Evolutionary conservation across 2,113 vertebrate species (phyloP).

Genomic region (Taurulus bubalis): DNA sequence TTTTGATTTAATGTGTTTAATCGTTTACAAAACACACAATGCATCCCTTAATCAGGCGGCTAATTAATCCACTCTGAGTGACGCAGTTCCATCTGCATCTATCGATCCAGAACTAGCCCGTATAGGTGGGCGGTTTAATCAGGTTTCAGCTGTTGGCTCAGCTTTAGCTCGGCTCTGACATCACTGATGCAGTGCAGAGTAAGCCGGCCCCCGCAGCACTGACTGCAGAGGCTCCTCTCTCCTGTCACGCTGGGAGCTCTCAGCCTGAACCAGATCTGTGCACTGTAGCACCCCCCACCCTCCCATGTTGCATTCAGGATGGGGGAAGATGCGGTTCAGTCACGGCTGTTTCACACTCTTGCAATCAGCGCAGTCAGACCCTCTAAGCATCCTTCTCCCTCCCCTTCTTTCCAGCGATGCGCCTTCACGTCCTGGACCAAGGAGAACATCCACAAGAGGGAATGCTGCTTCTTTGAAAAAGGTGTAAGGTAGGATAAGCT

Average conservation of each 20-base stretch:
- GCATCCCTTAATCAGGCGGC: not conserved
- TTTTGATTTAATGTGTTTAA: not conserved
- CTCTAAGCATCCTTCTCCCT: constrained; percentile 43
- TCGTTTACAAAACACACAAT: not conserved
- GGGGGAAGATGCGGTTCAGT: constrained; percentile 38
- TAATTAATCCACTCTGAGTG: not conserved
- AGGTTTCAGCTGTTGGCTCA: constrained; percentile 23
- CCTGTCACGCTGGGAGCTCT: constrained; percentile 8
- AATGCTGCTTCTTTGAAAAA: constrained; percentile 88
- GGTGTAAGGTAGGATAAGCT: constrained; percentile 71
- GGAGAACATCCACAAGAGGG: constrained; percentile 89
- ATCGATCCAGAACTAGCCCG: constrained; percentile 20
- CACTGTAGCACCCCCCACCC: not conserved
- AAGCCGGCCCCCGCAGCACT: constrained; percentile 20
- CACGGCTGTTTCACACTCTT: constrained; percentile 6
- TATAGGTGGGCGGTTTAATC: not conserved
- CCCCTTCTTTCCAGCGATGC: constrained; percentile 71
- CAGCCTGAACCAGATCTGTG: not conserved
- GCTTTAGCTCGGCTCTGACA: constrained; percentile 60
- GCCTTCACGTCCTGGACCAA: constrained; percentile 85
- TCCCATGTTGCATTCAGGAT: constrained; percentile 49
- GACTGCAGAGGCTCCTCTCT: constrained; percentile 57
- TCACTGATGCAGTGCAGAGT: constrained; percentile 65
- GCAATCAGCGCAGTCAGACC: constrained; percentile 14
- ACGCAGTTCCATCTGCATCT: not conserved